Evolutionary conservation across 2,888 invertebrate species (phyloP).

Genomic region (Cactoblastis cactorum): DNA sequence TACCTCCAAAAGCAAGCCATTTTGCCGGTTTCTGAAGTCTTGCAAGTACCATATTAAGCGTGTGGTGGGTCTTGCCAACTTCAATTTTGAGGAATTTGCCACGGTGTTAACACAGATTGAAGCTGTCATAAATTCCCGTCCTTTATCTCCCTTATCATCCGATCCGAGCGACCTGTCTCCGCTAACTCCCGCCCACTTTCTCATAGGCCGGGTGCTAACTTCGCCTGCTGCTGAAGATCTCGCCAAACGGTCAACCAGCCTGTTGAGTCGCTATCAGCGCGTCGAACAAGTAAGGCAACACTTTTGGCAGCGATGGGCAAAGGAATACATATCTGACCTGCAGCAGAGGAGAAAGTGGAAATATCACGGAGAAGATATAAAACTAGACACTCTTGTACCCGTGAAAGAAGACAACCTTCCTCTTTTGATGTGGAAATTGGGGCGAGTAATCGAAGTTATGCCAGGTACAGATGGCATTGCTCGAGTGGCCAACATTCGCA

Average conservation of each 20-base stretch:
- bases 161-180: not conserved
- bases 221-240: not conserved
- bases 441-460: no score
- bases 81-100: not conserved
- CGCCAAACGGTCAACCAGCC: not conserved
- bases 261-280: constrained; percentile 12
- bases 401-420: no score
- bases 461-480: no score
- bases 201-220: not conserved
- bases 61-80: not conserved
- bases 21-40: not conserved
- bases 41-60: not conserved
- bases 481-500: no score
- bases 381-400: no score
- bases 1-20: no score
- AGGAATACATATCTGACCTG: no score
- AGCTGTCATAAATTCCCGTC: not conserved
- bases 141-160: not conserved
- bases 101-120: not conserved
- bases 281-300: constrained; percentile 19
- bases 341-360: no score
- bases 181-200: not conserved
- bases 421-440: no score
- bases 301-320: constrained; percentile 13
- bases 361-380: no score